These are phyloP conservation scores for Catamblyrhynchus diadema DNA, from an alignment of 2,797 vertebrate species.

Conservation along the genomic window DNA sequence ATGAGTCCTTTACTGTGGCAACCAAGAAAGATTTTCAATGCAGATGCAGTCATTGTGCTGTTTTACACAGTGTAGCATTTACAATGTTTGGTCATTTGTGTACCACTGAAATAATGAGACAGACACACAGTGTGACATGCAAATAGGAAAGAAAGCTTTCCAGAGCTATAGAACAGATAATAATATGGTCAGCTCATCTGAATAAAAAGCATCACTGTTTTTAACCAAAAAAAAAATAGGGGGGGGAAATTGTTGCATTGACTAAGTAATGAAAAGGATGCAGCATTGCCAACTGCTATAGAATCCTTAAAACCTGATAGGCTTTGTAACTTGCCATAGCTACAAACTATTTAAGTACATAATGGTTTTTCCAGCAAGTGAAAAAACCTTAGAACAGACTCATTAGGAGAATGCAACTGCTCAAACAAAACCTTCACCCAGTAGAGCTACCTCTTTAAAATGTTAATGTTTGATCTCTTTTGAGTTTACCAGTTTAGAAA, in stretches of 20 bases:
- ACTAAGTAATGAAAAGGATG: background rate
- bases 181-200: background rate
- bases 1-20: background rate
- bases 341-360: background rate
- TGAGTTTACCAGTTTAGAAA: background rate
- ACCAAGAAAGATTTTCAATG: background rate
- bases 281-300: background rate
- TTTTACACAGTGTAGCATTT: background rate
- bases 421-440: background rate
- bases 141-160: background rate
- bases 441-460: background rate
- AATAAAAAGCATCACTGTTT: background rate
- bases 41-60: background rate
- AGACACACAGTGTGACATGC: background rate
- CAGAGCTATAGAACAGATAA: background rate
- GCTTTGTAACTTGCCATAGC: background rate
- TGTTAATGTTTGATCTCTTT: background rate
- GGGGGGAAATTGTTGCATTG: background rate
- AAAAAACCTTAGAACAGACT: background rate
- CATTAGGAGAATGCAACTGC: background rate
- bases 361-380: background rate
- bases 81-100: background rate
- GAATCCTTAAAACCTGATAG: background rate
- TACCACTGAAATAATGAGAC: background rate
- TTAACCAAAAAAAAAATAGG: background rate